Evolutionary conservation across 1,140 invertebrate species (phyloP), one percentile per base, ranked within the genome.

Genomic region (Macrotrachela quadricornifera): DNA sequence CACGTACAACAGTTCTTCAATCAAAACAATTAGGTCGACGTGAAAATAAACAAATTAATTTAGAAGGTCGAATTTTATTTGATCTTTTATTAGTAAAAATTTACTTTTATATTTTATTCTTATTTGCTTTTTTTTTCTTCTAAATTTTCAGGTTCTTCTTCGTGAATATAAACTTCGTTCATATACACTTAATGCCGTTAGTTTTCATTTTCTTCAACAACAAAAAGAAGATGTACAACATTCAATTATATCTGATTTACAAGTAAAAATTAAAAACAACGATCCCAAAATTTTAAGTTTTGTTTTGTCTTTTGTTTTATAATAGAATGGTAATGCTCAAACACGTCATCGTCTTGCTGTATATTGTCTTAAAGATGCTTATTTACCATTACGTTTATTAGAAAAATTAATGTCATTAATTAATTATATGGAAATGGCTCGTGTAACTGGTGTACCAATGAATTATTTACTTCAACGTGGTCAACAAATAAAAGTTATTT

Each of bases 171-270:
- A 97, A 73, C 70, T 99, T 36, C 74, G 94, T 49, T 96, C 90
- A 10, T 99, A 99, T 62, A 86, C 90, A 10, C 71, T 99, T n/a
- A 99, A 99, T 72, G 85, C 90, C 55, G 94, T 99, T 10, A 91
- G 85, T 68, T 96, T 84, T 66, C 88, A 99, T 66, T 97, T 99
- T 63, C 72, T 99, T 36, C 81, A 88, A 73, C 90, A 99, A 70
- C 94, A 99, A 70, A 99, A 99, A 64, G 94, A 99, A 76, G 94
- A 99, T 74, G 94, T 99, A 1, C 91, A 97, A 69, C 90, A 97
- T 66, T 92, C 85, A 59, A 95, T 96, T 52, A 99, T 99, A 59
- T 82, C 85, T 40, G 87, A 95, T 73, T 74, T 99, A 54, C 91
- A 96, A 30, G 21, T 30, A 30, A 30, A 30, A 4, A n/a, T n/a